Conservation (phyloP, 2,113 vertebrate genomes). For the Pristiophorus japonicus region DNA sequence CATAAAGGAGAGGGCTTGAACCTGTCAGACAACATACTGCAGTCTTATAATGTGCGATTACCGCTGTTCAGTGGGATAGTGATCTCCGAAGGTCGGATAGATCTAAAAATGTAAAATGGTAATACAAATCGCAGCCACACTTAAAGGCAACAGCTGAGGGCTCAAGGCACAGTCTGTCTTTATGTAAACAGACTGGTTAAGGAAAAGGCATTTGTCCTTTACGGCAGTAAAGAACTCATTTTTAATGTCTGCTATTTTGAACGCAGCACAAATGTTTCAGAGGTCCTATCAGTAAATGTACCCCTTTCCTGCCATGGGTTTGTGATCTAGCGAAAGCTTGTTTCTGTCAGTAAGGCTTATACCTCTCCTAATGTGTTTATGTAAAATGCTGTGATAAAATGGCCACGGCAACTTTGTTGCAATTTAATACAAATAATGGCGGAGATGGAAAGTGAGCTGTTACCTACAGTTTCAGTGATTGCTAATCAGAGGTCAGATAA, state of each 20-base stretch:
- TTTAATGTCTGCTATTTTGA: neutral
- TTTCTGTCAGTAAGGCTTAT: neutral
- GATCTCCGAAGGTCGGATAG: neutral
- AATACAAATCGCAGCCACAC: neutral
- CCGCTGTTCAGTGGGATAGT: neutral
- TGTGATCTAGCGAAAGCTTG: neutral
- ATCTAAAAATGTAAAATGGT: neutral
- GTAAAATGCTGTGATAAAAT: neutral
- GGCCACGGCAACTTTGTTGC: neutral
- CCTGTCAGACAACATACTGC: neutral
- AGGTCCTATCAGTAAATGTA: neutral
- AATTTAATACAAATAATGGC: slow-evolving; percentile 8
- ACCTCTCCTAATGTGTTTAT: neutral
- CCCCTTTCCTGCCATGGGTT: neutral
- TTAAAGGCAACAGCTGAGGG: neutral
- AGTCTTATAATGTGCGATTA: neutral
- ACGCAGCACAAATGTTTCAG: neutral
- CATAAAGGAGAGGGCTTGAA: neutral
- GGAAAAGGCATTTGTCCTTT: neutral
- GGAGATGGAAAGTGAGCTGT: neutral
- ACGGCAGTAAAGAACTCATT: neutral
- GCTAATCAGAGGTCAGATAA: neutral
- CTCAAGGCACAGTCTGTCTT: neutral
- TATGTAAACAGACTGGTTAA: neutral
- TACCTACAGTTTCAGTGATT: slow-evolving; percentile 5